phyloP scores from a whole-genome alignment of 2,113 vertebrate genomes.

The Tachysurus fulvidraco region DNA sequence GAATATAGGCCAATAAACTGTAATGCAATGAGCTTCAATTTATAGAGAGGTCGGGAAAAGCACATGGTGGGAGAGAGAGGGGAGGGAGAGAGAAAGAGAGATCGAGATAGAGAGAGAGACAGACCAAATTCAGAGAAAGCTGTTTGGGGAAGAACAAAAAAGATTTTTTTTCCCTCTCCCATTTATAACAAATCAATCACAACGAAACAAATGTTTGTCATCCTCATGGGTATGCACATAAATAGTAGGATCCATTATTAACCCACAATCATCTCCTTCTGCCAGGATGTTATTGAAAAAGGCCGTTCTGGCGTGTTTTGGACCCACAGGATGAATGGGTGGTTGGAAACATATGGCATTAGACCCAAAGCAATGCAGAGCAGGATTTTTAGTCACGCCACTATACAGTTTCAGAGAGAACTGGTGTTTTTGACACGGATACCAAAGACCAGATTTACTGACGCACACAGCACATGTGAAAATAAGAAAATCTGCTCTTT shows the following conservation, averaged over 20 bases:
- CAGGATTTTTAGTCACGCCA: constrained; percentile 38
- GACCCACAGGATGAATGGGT: constrained; percentile 30
- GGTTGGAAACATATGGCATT: constrained; percentile 46
- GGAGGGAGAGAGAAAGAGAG: background rate
- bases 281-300: constrained; percentile 35
- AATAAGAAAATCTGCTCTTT: background rate
- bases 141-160: background rate
- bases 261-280: constrained; percentile 46
- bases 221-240: constrained; percentile 49
- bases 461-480: background rate
- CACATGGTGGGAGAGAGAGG: constrained; percentile 6
- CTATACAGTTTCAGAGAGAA: background rate
- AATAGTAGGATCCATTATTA: constrained; percentile 47
- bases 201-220: constrained; percentile 47
- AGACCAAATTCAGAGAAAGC: background rate
- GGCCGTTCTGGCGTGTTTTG: constrained; percentile 31
- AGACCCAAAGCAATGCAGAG: constrained; percentile 22
- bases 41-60: constrained; percentile 24
- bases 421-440: constrained; percentile 1
- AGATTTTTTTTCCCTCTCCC: background rate
- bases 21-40: constrained; percentile 27
- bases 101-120: background rate
- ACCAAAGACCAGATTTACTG: background rate
- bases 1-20: constrained; percentile 40
- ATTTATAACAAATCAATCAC: constrained; percentile 41